Conservation (phyloP, 2,888 invertebrate genomes). For the Hesperia comma region DNA sequence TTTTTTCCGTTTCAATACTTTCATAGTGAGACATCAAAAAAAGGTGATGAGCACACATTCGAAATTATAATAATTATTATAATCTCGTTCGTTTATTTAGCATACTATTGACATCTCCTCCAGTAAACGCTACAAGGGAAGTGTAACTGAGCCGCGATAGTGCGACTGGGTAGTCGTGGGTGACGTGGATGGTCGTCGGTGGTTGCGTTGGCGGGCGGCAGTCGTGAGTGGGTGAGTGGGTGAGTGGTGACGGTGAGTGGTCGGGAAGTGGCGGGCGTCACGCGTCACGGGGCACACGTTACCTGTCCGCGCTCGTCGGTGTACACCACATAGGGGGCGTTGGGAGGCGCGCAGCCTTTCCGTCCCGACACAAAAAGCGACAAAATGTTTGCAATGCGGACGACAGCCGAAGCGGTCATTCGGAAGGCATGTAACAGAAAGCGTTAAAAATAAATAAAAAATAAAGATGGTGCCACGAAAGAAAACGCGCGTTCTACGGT, state of each 20-base stretch:
- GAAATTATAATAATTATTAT: no score
- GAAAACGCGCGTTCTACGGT: slow-evolving; percentile 71
- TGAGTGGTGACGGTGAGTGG: slow-evolving; percentile 39
- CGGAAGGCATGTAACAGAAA: slow-evolving; percentile 85
- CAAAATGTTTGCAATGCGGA: slow-evolving; percentile 74
- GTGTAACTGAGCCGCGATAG: slow-evolving; percentile 40
- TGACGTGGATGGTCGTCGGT: no score
- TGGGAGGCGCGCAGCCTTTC: slow-evolving; percentile 89
- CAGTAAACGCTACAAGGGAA: slow-evolving; percentile 38
- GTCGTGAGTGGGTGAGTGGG: slow-evolving; percentile 31
- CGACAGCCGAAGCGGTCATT: slow-evolving; percentile 83
- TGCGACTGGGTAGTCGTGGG: no score
- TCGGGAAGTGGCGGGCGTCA: slow-evolving; percentile 49
- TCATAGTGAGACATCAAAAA: background rate
- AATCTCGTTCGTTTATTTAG: no score
- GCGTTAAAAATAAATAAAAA: slow-evolving; percentile 81
- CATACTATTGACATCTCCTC: slow-evolving; percentile 7
- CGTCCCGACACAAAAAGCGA: slow-evolving; percentile 80
- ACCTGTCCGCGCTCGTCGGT: slow-evolving; percentile 98
- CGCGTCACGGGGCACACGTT: slow-evolving; percentile 83
- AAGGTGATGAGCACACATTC: no score
- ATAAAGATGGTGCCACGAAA: slow-evolving; percentile 71
- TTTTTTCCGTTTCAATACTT: background rate
- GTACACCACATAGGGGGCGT: slow-evolving; percentile 97
- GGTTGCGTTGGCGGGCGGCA: slow-evolving; percentile 30